Conservation (phyloP, 1,140 invertebrate species). For the Caenorhabditis elegans region DNA sequence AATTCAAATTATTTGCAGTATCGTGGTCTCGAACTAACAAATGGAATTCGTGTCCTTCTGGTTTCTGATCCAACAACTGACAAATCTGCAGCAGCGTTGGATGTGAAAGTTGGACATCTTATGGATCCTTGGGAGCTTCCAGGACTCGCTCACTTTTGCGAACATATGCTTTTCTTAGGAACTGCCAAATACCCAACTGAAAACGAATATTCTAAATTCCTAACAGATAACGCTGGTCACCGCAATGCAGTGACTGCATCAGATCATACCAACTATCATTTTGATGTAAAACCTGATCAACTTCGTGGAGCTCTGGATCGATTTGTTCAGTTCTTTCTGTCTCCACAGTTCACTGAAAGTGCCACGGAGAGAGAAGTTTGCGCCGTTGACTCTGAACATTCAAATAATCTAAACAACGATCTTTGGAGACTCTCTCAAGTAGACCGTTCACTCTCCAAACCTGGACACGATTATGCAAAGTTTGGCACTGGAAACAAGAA, state of each 20-base stretch:
- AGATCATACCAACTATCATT: constrained; percentile 90
- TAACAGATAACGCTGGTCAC: constrained; percentile 83
- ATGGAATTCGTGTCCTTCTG: constrained; percentile 84
- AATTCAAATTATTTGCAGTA: constrained; percentile 69
- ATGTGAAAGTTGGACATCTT: constrained; percentile 74
- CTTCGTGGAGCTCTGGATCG: constrained; percentile 71
- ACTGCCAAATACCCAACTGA: constrained; percentile 85
- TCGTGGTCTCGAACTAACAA: constrained; percentile 79
- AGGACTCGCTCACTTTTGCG: constrained; percentile 92
- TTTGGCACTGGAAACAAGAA: constrained; percentile 74
- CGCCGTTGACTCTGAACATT: constrained; percentile 92
- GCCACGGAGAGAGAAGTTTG: constrained; percentile 88
- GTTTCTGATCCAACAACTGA: constrained; percentile 88
- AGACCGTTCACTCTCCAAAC: constrained; percentile 73
- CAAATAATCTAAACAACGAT: constrained; percentile 87
- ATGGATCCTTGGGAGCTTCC: constrained; percentile 83
- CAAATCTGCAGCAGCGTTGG: constrained; percentile 82
- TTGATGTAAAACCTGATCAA: constrained; percentile 83
- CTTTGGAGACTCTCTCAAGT: constrained; percentile 84
- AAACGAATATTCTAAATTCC: constrained; percentile 84
- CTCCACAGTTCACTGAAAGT: constrained; percentile 84
- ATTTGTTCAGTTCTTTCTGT: constrained; percentile 92
- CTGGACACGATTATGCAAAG: constrained; percentile 47
- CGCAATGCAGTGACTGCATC: constrained; percentile 85
- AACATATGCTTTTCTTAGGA: constrained; percentile 95